phyloP scores from a whole-genome alignment of 1,140 invertebrate species.

The Planococcus citri region DNA sequence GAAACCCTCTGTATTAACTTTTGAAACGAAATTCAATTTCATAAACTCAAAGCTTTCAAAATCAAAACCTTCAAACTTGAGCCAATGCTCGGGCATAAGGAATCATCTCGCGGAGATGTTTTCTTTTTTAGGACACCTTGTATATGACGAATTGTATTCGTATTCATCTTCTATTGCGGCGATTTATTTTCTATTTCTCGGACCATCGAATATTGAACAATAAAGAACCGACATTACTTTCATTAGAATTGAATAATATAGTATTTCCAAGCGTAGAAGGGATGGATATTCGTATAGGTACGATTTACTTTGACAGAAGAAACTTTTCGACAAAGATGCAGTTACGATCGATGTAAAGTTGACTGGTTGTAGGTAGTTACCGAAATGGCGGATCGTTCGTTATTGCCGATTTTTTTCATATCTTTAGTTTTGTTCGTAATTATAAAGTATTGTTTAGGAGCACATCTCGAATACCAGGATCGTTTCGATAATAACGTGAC shows the following conservation, averaged over 20 bases:
- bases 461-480: conserved; percentile 1
- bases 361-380: background rate
- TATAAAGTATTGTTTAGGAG: conserved; percentile 12
- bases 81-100: no score
- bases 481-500: conserved; percentile 13
- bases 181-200: background rate
- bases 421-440: conserved; percentile 10
- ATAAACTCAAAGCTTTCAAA: no score
- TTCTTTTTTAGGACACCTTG: background rate
- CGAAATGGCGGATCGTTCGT: conserved; percentile 13
- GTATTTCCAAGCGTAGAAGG: background rate
- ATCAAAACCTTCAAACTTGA: no score
- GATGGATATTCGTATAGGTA: conserved; percentile 18
- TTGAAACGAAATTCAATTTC: no score
- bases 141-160: background rate
- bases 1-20: no score
- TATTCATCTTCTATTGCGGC: background rate
- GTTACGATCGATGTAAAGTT: background rate
- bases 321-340: background rate
- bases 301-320: background rate
- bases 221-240: background rate
- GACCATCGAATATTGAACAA: conserved; percentile 13
- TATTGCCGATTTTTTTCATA: conserved; percentile 12
- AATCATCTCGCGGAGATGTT: no score
- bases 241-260: conserved; percentile 10